Conservation (phyloP, 2,113 vertebrate species). For the Serranochromis macrocephalus region DNA sequence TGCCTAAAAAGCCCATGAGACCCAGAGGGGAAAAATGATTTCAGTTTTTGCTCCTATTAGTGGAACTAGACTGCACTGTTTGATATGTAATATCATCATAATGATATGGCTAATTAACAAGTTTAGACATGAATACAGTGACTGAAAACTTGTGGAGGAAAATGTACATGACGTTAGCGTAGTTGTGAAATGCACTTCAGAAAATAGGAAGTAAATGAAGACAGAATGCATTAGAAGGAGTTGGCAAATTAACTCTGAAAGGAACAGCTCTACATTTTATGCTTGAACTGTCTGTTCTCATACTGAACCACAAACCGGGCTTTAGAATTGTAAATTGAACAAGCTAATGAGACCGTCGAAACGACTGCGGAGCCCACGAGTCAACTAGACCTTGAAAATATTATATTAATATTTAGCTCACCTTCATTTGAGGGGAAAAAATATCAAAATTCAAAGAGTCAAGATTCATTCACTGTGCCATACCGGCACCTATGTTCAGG, state of each 20-base stretch:
- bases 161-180: background rate
- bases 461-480: background rate
- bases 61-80: background rate
- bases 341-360: conserved; percentile 10
- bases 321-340: conserved; percentile 34
- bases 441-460: background rate
- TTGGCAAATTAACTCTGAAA: conserved; percentile 7
- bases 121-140: background rate
- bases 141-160: background rate
- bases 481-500: background rate
- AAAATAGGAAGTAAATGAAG: background rate
- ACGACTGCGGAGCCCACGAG: background rate
- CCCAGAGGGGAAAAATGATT: background rate
- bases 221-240: background rate
- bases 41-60: background rate
- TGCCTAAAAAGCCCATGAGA: background rate
- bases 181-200: background rate
- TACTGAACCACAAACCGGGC: background rate
- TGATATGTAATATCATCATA: background rate
- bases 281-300: conserved; percentile 12
- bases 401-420: background rate
- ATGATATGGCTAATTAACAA: background rate
- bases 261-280: conserved; percentile 21
- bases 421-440: background rate
- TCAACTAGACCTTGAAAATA: background rate